Base-by-base conservation (phyloP, 2,888 invertebrate species). In the Pristionchus japonicus region DNA sequence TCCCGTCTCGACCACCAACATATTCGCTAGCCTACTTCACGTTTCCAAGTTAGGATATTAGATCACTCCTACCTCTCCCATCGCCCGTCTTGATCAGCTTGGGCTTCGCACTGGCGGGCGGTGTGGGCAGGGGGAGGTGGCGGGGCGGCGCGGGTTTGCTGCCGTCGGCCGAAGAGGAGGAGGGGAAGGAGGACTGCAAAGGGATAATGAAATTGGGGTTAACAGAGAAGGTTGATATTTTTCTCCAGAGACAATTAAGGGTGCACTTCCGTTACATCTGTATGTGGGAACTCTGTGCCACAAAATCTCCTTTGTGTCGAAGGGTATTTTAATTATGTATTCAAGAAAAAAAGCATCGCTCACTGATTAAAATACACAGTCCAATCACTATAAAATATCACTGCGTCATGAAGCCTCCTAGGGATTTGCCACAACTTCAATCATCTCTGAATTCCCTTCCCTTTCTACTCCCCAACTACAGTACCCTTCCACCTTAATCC, bases 21-120 rank as follows among this genome's bases (percentile, higher is more conserved):
- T 47, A 6, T 47, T 9, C 6, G 47, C 47, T 47, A 47, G 9
- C 47, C 9, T 47, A 47, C 13, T 47, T 4, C 52, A 20, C 1
- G 1, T 3, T 17, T 20, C 13, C 52, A 0, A 52, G 23, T 52
- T 23, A 37, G 67, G 67, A 23, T 31, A n/a, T 34, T 67, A 74
- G 13, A 11, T n/a, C n/a, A n/a, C n/a, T n/a, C n/a, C n/a, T 31
- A 37, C n/a, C 37, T 70, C 86, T 61, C 27, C 82, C 74, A 17
- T 37, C 37, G 6, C 27, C 34, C 13, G 70, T 43, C 82, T 92
- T 92, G 74, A 93, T 67, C n/a, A 93, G 89, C 82, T 93, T 93
- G 23, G 93, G 93, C 57, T 93, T 93, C 31, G 92, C 88, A 37
- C 34, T 61, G 11, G 87, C 77, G 40, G 93, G 91, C n/a, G 93